A percentile compares a stretch with the other conserved stretches of the same genome.
Evolutionary conservation across 2,888 invertebrate genomes (phyloP).

Genomic region (Sarcophaga rosellei): DNA sequence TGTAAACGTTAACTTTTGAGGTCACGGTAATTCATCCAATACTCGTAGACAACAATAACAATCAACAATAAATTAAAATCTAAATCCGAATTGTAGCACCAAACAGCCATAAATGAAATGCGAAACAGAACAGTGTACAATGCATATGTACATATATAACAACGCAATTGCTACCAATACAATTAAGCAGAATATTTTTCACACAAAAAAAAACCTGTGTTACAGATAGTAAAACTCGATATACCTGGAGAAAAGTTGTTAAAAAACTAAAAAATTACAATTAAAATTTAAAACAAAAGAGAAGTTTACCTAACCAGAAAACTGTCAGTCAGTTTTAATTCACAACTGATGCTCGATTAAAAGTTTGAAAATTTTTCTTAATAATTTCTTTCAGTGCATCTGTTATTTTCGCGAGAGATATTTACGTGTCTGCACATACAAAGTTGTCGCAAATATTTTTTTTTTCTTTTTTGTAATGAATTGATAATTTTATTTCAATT

Average conservation of each 20-base stretch:
- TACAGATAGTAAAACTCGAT: neutral
- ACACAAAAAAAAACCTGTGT: neutral
- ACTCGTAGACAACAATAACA: constrained; percentile 32
- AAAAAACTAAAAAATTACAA: neutral
- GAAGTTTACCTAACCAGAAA: neutral
- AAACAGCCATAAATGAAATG: neutral
- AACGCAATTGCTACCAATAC: constrained; percentile 28
- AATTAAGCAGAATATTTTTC: neutral
- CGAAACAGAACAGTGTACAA: neutral
- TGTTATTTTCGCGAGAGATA: constrained; percentile 31
- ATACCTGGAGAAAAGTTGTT: constrained; percentile 16
- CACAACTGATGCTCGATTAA: too few relatives aligned
- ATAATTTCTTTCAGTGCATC: constrained; percentile 16
- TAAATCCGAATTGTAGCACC: constrained; percentile 18
- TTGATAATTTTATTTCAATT: constrained; percentile 38
- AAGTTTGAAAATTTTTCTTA: neutral
- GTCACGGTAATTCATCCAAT: constrained; percentile 59
- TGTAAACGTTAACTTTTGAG: constrained; percentile 19
- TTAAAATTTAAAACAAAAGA: too few relatives aligned
- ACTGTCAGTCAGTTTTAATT: too few relatives aligned
- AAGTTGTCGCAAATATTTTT: constrained; percentile 51
- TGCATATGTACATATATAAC: neutral
- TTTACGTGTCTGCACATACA: constrained; percentile 13
- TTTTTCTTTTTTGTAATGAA: constrained; percentile 37
- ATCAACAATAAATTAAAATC: constrained; percentile 25